A percentile compares a stretch with the other conserved stretches of the same genome.
Conservation (phyloP, 1,140 invertebrate species). For the Wiebesia pumilae region DNA sequence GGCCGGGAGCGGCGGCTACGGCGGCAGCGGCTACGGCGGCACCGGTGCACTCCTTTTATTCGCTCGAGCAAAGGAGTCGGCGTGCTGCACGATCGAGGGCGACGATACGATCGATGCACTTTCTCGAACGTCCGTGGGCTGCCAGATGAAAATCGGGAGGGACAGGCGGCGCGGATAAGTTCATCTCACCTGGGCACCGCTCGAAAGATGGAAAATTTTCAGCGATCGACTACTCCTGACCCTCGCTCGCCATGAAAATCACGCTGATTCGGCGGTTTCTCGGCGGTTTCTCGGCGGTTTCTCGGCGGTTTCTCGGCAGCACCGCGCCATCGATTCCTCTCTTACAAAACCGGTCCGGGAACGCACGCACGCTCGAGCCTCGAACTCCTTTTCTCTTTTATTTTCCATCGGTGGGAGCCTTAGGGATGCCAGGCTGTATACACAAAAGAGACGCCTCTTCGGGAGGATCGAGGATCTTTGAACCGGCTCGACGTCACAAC, state of each 20-base stretch:
- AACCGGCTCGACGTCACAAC: conserved; percentile 51
- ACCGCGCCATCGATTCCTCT: conserved; percentile 55
- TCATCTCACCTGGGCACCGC: not conserved
- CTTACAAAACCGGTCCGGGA: conserved; percentile 63
- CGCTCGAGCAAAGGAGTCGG: not conserved
- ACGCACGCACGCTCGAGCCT: conserved; percentile 48
- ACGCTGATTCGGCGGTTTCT: conserved; percentile 62
- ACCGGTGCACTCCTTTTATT: not conserved
- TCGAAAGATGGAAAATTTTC: not conserved
- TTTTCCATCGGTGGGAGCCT: conserved; percentile 20
- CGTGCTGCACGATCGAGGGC: not conserved
- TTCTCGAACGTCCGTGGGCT: not conserved
- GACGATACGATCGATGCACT: conserved; percentile 19
- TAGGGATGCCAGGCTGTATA: conserved; percentile 18
- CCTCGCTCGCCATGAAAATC: conserved; percentile 32
- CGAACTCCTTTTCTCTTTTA: not conserved
- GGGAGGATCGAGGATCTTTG: conserved; percentile 18
- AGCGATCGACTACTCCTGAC: not conserved
- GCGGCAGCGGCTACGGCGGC: not conserved
- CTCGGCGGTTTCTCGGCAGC: conserved; percentile 57
- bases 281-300: conserved; percentile 59
- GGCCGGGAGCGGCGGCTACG: not conserved
- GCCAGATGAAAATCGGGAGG: conserved; percentile 12
- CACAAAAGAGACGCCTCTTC: conserved; percentile 26
- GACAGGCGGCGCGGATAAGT: conserved; percentile 1